phyloP scores from a whole-genome alignment of 30 jellyfish, hydroid and myxozoan genomes.

The Aurelia coerulea region DNA sequence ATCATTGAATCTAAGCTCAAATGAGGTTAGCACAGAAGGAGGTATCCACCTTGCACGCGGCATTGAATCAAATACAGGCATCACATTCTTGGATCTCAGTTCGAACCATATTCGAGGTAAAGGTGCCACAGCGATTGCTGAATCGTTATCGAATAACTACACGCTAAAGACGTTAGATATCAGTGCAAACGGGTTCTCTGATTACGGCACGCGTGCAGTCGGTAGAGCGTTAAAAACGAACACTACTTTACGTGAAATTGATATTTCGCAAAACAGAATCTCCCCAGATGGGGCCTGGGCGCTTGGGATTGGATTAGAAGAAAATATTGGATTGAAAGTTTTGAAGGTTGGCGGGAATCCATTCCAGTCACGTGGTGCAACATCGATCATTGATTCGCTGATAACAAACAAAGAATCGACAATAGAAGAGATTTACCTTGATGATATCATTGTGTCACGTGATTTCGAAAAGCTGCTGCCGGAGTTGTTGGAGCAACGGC shows the following conservation, averaged over 20 bases:
- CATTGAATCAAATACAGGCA: slow-evolving; percentile 20
- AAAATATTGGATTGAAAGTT: slow-evolving; percentile 39
- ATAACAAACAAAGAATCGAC: slow-evolving; percentile 33
- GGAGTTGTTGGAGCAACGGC: slow-evolving; percentile 36
- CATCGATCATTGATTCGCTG: slow-evolving; percentile 50
- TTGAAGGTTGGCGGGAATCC: slow-evolving; percentile 72
- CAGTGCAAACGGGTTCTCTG: slow-evolving; percentile 67
- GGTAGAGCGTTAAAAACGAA: slow-evolving; percentile 57
- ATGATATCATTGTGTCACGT: slow-evolving; percentile 50
- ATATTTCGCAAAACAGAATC: slow-evolving; percentile 57
- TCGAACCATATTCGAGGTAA: slow-evolving; percentile 47
- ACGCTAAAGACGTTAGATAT: slow-evolving; percentile 47
- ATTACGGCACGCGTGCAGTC: slow-evolving; percentile 60
- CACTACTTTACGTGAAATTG: slow-evolving; percentile 44
- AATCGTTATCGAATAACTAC: slow-evolving; percentile 15
- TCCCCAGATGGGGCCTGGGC: slow-evolving; percentile 57
- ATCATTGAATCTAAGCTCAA: slow-evolving; percentile 48
- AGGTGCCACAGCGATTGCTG: slow-evolving; percentile 46
- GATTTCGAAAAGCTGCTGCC: slow-evolving; percentile 43
- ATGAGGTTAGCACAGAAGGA: slow-evolving; percentile 55
- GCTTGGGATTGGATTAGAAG: slow-evolving; percentile 68
- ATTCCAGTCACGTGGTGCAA: slow-evolving; percentile 72
- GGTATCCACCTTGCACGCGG: slow-evolving; percentile 54
- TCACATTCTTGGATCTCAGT: slow-evolving; percentile 46
- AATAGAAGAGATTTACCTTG: slow-evolving; percentile 56